Evolutionary conservation across 2,113 vertebrate species (phyloP).

Genomic region (Riparia riparia): DNA sequence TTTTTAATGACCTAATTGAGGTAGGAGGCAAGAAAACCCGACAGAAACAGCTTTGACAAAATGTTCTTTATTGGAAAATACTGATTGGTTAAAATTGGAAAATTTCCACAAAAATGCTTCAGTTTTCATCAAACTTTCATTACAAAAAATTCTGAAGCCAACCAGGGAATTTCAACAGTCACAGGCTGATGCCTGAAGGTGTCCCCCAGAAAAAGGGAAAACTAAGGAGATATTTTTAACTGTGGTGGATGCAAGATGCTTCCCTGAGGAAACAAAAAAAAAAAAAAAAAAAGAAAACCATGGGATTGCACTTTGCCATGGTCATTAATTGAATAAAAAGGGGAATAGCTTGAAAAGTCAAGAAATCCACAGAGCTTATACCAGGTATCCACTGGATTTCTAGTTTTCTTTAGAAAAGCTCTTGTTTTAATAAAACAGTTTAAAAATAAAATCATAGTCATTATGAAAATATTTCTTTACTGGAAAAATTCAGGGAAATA

Average conservation of each 20-base stretch:
- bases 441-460: constrained; percentile 48
- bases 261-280: neutral
- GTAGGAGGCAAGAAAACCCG: neutral
- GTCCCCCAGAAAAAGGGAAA: neutral
- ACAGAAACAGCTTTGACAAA: neutral
- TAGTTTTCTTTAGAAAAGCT: neutral
- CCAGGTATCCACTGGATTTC: neutral
- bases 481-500: constrained; percentile 38
- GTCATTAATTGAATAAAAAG: neutral
- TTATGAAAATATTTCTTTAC: constrained; percentile 49
- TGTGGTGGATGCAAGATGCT: neutral
- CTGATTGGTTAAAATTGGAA: neutral
- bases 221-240: neutral
- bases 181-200: neutral
- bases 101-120: neutral
- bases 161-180: neutral
- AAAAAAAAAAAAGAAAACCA: neutral
- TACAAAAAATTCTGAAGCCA: neutral
- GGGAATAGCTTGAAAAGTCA: neutral
- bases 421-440: neutral
- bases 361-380: neutral
- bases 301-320: neutral
- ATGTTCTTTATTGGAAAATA: constrained; percentile 30
- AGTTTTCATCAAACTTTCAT: neutral
- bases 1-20: neutral